Base-by-base conservation (phyloP, 2,113 vertebrate genomes). In the Irena cyanogastra region DNA sequence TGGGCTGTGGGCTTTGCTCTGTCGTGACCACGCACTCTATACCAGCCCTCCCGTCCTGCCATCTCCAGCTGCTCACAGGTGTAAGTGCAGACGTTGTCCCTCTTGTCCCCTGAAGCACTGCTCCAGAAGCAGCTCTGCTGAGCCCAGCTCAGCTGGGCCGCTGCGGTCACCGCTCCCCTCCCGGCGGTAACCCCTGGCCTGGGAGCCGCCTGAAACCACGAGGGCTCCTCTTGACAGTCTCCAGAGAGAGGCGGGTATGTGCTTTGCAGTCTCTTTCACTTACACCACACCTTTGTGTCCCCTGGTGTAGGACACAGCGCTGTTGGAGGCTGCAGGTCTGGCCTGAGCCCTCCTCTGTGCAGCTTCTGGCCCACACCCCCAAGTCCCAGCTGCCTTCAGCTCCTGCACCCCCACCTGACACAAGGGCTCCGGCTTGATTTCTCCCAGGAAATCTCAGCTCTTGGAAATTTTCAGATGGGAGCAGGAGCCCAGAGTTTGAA, bases 121-220 rank as follows among this genome's bases (percentile, higher is more conserved):
- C 18, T 47, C n/a, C 30, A 4, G 81, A 33, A 70, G 56, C 64
- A 33, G 72, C 49, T 56, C 65, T n/a, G 81, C 56, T 16, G 31
- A 35, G 61, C 56, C 3, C 1, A 7, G 33, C 44, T 57, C 37
- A 24, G 54, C 47, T 50, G 0, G 1, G 33, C 33, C 0, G 0
- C 4, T 12, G 41, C 49, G 26, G 22, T 53, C 74, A 59, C 44
- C 0, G 2, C 20, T 27, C 49, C 37, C 27, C 45, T 27, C 54
- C 52, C 0, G 0, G 53, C 10, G 1, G 16, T 26, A 35, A 41
- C 12, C 27, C 30, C 18, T 20, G 50, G 27, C 2, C 5, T 31
- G 71, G 56, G 28, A 50, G 7, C 47, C 19, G 0, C 7, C 80
- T 15, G 47, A 66, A 74, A 65, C 35, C 57, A 39, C 15, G 5